These are phyloP conservation scores for Aspidiotus destructor DNA, from an alignment of 2,888 invertebrate species.

Conservation along the genomic window DNA sequence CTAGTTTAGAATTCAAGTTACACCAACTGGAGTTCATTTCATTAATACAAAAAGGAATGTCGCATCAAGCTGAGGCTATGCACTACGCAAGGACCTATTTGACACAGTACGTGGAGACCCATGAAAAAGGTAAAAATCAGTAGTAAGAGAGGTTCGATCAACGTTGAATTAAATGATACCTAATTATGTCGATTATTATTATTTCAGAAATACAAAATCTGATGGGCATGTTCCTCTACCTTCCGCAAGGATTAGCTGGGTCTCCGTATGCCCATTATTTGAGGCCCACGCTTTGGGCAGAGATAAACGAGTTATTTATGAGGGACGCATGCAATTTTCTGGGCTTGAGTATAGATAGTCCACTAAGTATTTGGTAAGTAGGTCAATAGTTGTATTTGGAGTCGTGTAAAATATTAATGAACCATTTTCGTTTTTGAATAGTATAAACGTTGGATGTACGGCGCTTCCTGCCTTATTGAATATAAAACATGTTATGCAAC, in stretches of 20 bases:
- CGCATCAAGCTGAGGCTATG: slow-evolving; percentile 72
- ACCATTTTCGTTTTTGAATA: slow-evolving; percentile 38
- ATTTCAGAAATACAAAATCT: slow-evolving; percentile 64
- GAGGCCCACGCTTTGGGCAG: slow-evolving; percentile 67
- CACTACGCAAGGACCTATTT: slow-evolving; percentile 76
- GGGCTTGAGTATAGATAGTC: slow-evolving; percentile 80
- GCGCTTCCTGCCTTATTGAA: slow-evolving; percentile 90
- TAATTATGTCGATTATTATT: slow-evolving; percentile 33
- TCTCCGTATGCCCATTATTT: slow-evolving; percentile 71
- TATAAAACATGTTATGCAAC: slow-evolving; percentile 84
- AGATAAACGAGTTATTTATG: slow-evolving; percentile 81
- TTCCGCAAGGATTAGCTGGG: slow-evolving; percentile 63
- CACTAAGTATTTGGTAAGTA: slow-evolving; percentile 69
- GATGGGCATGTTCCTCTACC: slow-evolving; percentile 75
- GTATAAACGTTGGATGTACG: slow-evolving; percentile 83
- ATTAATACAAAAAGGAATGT: slow-evolving; percentile 54
- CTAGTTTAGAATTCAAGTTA: slow-evolving; percentile 67
- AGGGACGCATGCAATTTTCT: slow-evolving; percentile 84
- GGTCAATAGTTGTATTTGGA: not conserved
- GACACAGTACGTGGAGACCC: slow-evolving; percentile 64
- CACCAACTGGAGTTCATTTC: slow-evolving; percentile 72
- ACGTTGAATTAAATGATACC: not conserved
- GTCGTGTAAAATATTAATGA: slow-evolving; percentile 1
- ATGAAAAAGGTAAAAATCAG: slow-evolving; percentile 55
- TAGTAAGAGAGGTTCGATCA: not conserved